Base-by-base conservation (phyloP, 2,888 invertebrate species). In the Carabus problematicus region DNA sequence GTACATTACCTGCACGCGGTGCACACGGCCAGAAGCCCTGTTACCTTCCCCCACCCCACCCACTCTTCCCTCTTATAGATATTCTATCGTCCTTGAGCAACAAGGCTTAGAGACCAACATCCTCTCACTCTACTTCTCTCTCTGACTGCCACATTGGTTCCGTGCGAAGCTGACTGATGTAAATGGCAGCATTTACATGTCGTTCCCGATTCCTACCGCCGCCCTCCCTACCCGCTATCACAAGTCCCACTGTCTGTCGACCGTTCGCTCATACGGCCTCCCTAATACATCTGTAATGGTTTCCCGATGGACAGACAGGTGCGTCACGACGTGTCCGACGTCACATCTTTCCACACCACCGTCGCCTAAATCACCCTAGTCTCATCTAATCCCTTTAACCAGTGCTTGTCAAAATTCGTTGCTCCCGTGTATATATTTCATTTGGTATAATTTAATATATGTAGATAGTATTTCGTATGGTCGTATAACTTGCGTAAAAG, bases 281-380 rank as follows among this genome's bases (percentile, higher is more conserved):
- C 54, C 45, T 64, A 64, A 64, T 64, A 64, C 54, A 42, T 54
- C 64, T 64, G 64, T 64, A 55, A 64, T 64, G 64, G 64, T 41
- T 55, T 64, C 55, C 43, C 54, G 18, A 64, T 64, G 64, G 56
- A 19, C 45, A 29, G 45, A 16, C 60, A 61, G 60, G 60, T 61
- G 60, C 59, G 39, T 39, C 40, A 56, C 14, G 56, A 29, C 55
- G 47, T 47, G 47, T 47, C 47, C 47, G 16, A 47, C 16, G 47
- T 52, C 12, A 52, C 52, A 19, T 8, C 12, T 14, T 29, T 29
- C 29, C 29, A 29, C 29, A 29, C 29, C 6, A 29, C 29, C 29
- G 29, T 3, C 29, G 29, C 29, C 29, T 29, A 29, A 29, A 29
- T 29, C 29, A 29, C 29, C 29, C 29, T 3, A 6, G 29, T 29